Conservation (phyloP, 2,797 vertebrate species). For the Oophaga sylvatica region DNA sequence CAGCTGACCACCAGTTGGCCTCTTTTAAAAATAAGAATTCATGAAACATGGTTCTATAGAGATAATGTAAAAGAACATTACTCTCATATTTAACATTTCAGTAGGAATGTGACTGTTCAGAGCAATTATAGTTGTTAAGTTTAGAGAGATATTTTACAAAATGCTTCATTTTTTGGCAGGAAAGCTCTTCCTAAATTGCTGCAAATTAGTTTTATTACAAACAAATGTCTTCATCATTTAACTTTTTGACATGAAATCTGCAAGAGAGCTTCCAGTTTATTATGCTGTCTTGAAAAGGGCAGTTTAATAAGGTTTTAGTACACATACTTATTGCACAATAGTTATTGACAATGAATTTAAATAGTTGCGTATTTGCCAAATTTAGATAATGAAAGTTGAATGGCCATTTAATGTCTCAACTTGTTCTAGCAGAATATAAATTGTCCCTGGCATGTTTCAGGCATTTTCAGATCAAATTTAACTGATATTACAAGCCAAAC, state of each 20-base stretch:
- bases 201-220: conserved; percentile 64
- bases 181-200: conserved; percentile 3
- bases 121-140: background rate
- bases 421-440: conserved; percentile 82
- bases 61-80: no score
- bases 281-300: conserved; percentile 79
- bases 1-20: no score
- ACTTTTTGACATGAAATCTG: conserved; percentile 73
- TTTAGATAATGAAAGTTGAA: conserved; percentile 86
- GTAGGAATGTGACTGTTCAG: background rate
- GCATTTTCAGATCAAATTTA: conserved; percentile 78
- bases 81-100: no score
- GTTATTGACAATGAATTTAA: conserved; percentile 91
- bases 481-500: conserved; percentile 74
- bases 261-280: conserved; percentile 79
- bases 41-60: no score
- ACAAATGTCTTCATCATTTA: conserved; percentile 72
- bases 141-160: background rate
- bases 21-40: no score
- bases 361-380: conserved; percentile 87
- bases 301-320: conserved; percentile 88
- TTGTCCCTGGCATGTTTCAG: conserved; percentile 80
- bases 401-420: conserved; percentile 82
- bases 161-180: conserved; percentile 21
- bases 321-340: conserved; percentile 90